phyloP scores from a whole-genome alignment of 1,140 invertebrate genomes.

The Scaptomyza hsui region DNA sequence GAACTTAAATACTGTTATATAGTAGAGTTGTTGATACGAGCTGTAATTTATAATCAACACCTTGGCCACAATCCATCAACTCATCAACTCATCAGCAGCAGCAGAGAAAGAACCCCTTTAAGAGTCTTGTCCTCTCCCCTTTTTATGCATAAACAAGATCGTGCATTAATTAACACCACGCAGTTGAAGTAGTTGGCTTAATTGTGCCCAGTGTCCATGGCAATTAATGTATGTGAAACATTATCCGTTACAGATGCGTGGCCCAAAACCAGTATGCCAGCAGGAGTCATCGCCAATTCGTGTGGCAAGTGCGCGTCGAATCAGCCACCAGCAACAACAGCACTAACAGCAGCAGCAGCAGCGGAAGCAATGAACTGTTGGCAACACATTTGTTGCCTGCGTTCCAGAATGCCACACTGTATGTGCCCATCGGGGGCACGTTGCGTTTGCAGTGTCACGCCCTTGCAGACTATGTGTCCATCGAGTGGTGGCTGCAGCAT shows the following conservation, averaged over 20 bases:
- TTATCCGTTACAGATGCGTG: constrained; percentile 72
- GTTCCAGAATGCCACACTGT: constrained; percentile 72
- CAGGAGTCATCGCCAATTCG: constrained; percentile 70
- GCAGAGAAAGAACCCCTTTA: neutral
- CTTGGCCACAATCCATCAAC: constrained; percentile 55
- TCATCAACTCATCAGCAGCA: constrained; percentile 32
- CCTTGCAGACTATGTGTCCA: constrained; percentile 60
- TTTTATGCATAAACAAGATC: constrained; percentile 61
- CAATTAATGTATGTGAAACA: constrained; percentile 63
- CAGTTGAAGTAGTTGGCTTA: constrained; percentile 43
- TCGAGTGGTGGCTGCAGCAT: constrained; percentile 71
- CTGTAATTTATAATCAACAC: constrained; percentile 59
- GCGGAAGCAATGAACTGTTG: constrained; percentile 15
- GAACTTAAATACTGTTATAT: neutral
- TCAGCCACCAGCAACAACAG: constrained; percentile 9
- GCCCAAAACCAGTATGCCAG: constrained; percentile 70
- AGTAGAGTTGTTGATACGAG: neutral
- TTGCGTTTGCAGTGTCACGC: constrained; percentile 64
- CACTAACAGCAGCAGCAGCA: constrained; percentile 8
- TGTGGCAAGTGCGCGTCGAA: constrained; percentile 64
- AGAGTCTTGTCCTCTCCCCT: neutral
- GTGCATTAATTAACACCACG: constrained; percentile 76
- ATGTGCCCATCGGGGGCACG: constrained; percentile 59
- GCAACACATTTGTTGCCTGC: constrained; percentile 63
- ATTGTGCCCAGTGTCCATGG: constrained; percentile 58